These are phyloP conservation scores for Camarhynchus parvulus DNA, from an alignment of 2,113 vertebrate species.

Conservation along the genomic window DNA sequence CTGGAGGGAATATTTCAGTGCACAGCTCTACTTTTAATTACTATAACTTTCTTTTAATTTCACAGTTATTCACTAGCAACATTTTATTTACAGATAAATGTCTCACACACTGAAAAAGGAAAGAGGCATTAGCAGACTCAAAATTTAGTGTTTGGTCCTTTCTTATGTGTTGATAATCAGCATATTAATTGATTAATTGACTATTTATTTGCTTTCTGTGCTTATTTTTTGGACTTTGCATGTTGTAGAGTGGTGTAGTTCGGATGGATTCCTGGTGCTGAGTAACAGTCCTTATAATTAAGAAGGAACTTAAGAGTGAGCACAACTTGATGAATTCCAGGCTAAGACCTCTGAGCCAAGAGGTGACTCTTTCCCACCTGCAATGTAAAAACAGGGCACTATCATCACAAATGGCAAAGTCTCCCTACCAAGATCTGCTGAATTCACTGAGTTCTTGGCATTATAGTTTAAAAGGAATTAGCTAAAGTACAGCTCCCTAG, in stretches of 20 bases:
- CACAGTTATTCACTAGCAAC: slow-evolving; percentile 27
- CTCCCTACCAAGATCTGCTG: background rate
- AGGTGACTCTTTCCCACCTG: background rate
- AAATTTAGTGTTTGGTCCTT: background rate
- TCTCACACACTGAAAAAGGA: background rate
- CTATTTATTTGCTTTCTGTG: background rate
- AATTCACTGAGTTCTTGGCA: background rate
- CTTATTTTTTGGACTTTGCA: background rate
- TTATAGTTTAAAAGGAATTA: background rate
- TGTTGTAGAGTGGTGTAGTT: background rate
- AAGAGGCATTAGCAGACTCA: background rate
- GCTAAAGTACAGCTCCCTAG: background rate
- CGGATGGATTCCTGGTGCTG: background rate
- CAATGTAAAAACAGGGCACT: background rate
- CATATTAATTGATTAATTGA: background rate
- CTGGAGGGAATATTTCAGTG: background rate
- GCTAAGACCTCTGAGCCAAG: background rate
- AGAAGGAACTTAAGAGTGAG: background rate
- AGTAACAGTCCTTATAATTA: background rate
- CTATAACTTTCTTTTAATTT: background rate
- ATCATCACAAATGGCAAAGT: background rate
- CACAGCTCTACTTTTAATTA: slow-evolving; percentile 41
- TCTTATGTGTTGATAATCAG: background rate
- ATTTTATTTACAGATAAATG: slow-evolving; percentile 42
- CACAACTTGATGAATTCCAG: background rate